phyloP scores from a whole-genome alignment of 2,797 vertebrate genomes.

The Nothura maculosa region DNA sequence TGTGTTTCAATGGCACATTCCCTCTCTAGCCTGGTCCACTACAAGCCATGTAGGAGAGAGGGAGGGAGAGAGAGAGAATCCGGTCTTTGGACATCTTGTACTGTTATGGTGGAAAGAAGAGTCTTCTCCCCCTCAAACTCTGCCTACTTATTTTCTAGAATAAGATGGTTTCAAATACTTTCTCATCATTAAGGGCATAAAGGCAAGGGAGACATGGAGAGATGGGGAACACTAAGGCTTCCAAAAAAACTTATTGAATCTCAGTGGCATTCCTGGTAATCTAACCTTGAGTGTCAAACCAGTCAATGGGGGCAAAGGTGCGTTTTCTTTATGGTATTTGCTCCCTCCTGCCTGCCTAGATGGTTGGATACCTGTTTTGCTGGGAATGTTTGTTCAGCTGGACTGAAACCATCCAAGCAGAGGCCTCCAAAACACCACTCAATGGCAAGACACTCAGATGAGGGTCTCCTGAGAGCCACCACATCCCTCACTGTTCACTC shows the following conservation, averaged over 20 bases:
- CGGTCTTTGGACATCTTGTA: background rate
- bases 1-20: accelerated
- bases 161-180: background rate
- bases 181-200: background rate
- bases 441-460: constrained; percentile 78
- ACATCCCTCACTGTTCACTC: constrained; percentile 57
- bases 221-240: background rate
- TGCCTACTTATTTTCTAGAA: background rate
- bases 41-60: background rate
- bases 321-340: background rate
- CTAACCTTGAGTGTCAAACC: background rate
- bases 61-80: background rate
- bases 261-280: background rate
- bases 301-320: background rate
- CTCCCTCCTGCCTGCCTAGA: constrained; percentile 6
- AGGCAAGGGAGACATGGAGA: background rate
- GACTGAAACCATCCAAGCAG: constrained; percentile 68
- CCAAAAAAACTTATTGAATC: background rate
- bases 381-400: constrained; percentile 49
- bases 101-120: background rate
- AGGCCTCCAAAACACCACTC: constrained; percentile 74
- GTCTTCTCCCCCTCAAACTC: background rate
- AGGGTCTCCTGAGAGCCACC: constrained; percentile 59
- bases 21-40: background rate
- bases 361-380: constrained; percentile 14